Evolutionary conservation across 2,113 vertebrate genomes (phyloP), one percentile per base, ranked within the genome.

Genomic region (Pleuronectes platessa): DNA sequence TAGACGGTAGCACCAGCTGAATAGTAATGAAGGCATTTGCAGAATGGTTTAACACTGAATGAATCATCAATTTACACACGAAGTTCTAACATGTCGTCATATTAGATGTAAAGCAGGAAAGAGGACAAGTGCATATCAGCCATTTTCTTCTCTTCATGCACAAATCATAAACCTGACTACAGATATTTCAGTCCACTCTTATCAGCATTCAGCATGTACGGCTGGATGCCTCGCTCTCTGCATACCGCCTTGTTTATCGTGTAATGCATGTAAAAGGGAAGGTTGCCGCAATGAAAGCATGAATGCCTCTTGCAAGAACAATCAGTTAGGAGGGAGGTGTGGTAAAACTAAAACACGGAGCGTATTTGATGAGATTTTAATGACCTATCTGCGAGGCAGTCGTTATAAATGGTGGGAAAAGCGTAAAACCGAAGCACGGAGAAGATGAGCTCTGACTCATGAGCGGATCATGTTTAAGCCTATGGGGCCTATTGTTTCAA

Each of bases 131-230:
- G 63, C n/a, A 23, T 40, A 8, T 14, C 23, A 26, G n/a, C 45
- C 18, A 14, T 20, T 68, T 72, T 78, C 4, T 64, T 53, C 14
- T 45, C 42, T 68, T 78, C 20, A 20, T 78, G 60, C 18, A 71
- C n/a, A 65, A 65, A 79, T 69, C 47, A 62, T 1, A 54, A 67
- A 80, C 53, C 64, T 74, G 65, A 51, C 24, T 62, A 3, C 74
- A 76, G 15, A 37, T 21, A 79, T 81, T 81, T 65, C 40, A 8
- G 9, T 68, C 17, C 51, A 26, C 56, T 81, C 55, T 84, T 67
- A 79, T 81, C 72, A 67, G 67, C 69, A 37, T 65, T 35, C 54
- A 64, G 55, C 78, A 70, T 42, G 35, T 55, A 64, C 18, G 5
- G 61, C 65, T 42, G 55, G 31, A 72, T 53, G 47, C 47, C 42